Evolutionary conservation across 1,140 invertebrate genomes (phyloP), one percentile per base, ranked within the genome.

Genomic region (Pachypeltis micranthus): DNA sequence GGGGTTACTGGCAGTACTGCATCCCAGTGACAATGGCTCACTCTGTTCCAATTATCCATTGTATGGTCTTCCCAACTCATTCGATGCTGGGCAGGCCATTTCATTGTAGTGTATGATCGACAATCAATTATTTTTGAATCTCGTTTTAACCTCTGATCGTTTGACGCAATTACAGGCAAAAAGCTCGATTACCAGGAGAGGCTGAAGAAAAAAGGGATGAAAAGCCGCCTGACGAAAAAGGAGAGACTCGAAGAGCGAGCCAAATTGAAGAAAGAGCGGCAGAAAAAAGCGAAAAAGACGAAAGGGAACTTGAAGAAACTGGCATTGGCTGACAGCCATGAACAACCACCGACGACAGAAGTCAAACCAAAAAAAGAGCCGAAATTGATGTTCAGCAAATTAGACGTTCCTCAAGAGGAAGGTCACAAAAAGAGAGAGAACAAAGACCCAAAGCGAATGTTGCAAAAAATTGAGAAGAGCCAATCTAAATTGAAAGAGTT

Each of bases 401-500:
- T 64, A 0, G 51, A 64, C 23, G 44, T 66, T 3, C 31, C 47
- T n/a, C 27, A 23, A 16, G n/a, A 26, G 27, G 61, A 58, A 26
- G 2, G 31, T 19, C 16, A 16, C 14, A 19, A 51, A 39, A 58
- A 61, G 21, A 57, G 39, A 27, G 47, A 21, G 27, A 1, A 19
- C 16, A 62, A 29, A 25, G 62, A 66, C 25, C 58, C 60, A 26
- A 63, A 60, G 39, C 27, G 55, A 27, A 34, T 57, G 3, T 31
- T 65, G n/a, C 55, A 59, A 28, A 62, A 67, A 60, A 39, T 65
- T 12, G 47, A 65, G 62, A 62, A 63, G 24, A 59, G 27, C 23
- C 56, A 66, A 27, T 28, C 27, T 14, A 59, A 57, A 34, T 26
- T 66, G 1, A 61, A 55, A 44, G 34, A 26, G 2, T 47, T 67